Base-by-base conservation (phyloP, 2,888 invertebrate species). In the Aphrophora alni region DNA sequence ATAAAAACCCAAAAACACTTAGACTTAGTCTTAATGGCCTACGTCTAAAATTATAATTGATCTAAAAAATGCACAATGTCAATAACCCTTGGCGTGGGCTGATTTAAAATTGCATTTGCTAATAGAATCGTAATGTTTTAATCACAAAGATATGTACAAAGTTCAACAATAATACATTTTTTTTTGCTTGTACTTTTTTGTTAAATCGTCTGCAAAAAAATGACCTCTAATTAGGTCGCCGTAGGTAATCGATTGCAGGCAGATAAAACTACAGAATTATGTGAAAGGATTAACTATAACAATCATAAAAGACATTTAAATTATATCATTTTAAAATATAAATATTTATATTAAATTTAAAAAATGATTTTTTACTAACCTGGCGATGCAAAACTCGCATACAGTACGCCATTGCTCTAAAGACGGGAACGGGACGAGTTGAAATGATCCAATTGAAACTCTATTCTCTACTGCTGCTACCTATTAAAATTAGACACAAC, bases 301-400 rank as follows among this genome's bases (percentile, higher is more conserved):
- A 59, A 21, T 21, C 59, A 21, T 59, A 21, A 44, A 59, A 59
- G 5, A 1, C 59, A 7, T 59, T 59, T 21, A 21, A 21, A 21
- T n/a, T 7, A 21, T 59, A 59, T 21, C 21, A 59, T 21, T 59
- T 59, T 21, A 59, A 59, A 59, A 59, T 21, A 21, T 1, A 1
- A 21, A 59, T 21, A 21, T 5, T 7, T n/a, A 8, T 26, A 26
- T 26, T 26, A n/a, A 33, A 33, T 73, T n/a, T n/a, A n/a, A 28
- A 73, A 73, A 73, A 38, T 7, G n/a, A 33, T n/a, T 14, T 73
- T 44, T 75, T 51, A 38, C 71, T 78, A n/a, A 78, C 78, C 78
- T 78, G 78, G 78, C 78, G 78, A 78, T 78, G 78, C 78, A 78
- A 78, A 78, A 78, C 78, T 78, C 78, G 70, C 78, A 71, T 78